Percentiles rank a stretch among this genome's conserved stretches.
Conservation (phyloP, 30 jellyfish, hydroid and myxozoan species). For the Cassiopea andromeda region DNA sequence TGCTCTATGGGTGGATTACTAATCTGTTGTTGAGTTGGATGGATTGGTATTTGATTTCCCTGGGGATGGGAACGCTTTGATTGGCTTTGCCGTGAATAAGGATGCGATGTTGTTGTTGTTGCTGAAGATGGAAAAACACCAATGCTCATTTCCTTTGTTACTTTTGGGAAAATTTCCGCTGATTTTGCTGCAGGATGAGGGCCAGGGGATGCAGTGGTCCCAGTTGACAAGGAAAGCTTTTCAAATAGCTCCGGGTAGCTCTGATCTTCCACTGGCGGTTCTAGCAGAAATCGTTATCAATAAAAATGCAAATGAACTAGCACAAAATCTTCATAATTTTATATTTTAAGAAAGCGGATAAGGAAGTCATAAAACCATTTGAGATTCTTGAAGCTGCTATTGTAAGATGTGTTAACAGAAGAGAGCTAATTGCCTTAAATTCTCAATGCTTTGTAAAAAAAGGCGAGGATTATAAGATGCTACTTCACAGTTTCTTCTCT, state of each 20-base stretch:
- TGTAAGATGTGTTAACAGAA: too few relatives aligned
- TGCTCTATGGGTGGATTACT: constrained; percentile 14
- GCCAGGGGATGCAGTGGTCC: constrained; percentile 1
- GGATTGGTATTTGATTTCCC: constrained; percentile 53
- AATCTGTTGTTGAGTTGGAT: constrained; percentile 59
- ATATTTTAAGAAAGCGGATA: background rate
- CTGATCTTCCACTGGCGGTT: constrained; percentile 54
- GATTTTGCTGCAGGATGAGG: constrained; percentile 2
- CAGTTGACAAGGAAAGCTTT: constrained; percentile 20
- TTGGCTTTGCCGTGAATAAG: constrained; percentile 44
- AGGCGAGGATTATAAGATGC: too few relatives aligned
- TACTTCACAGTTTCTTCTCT: too few relatives aligned
- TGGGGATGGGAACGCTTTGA: constrained; percentile 41
- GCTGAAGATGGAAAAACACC: constrained; percentile 72
- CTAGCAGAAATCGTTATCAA: background rate
- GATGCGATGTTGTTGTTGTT: constrained; percentile 24
- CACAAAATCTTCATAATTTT: background rate
- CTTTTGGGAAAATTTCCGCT: constrained; percentile 40
- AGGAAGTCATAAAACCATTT: too few relatives aligned
- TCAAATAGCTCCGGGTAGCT: constrained; percentile 60
- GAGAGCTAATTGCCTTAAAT: too few relatives aligned
- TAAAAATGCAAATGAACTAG: background rate
- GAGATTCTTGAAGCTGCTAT: too few relatives aligned
- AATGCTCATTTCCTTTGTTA: constrained; percentile 25
- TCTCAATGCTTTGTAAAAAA: too few relatives aligned